phyloP scores from a whole-genome alignment of 2,797 vertebrate species.

The Catharus ustulatus region DNA sequence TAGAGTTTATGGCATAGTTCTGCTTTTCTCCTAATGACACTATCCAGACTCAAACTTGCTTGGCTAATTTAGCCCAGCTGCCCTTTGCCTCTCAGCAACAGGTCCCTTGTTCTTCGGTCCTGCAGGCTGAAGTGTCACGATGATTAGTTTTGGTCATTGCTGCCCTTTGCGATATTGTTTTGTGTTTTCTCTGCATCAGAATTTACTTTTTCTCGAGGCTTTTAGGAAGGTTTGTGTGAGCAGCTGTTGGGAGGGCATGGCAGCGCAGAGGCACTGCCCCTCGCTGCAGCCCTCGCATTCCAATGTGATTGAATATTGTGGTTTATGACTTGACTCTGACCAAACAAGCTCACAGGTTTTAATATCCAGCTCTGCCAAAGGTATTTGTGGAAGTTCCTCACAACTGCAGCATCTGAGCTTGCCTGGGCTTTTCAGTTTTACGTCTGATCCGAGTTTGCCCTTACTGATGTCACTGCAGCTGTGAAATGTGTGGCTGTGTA shows the following conservation, averaged over 20 bases:
- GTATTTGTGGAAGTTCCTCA: constrained; percentile 34
- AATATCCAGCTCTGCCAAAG: constrained; percentile 49
- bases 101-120: constrained; percentile 54
- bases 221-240: background rate
- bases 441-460: background rate
- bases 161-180: background rate
- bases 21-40: constrained; percentile 83
- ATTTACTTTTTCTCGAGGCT: background rate
- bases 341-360: constrained; percentile 49
- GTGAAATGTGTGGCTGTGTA: background rate
- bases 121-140: constrained; percentile 34
- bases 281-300: constrained; percentile 34
- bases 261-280: background rate
- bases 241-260: background rate
- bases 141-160: constrained; percentile 54
- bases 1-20: constrained; percentile 80
- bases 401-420: background rate
- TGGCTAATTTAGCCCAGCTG: constrained; percentile 83
- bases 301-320: constrained; percentile 56
- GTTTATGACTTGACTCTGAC: constrained; percentile 61
- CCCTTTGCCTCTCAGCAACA: constrained; percentile 70
- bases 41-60: constrained; percentile 79
- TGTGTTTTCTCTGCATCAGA: background rate
- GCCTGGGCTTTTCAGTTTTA: constrained; percentile 3
- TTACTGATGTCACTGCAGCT: constrained; percentile 11